phyloP scores from a whole-genome alignment of 2,113 vertebrate genomes.

The Sceloporus tristichus region DNA sequence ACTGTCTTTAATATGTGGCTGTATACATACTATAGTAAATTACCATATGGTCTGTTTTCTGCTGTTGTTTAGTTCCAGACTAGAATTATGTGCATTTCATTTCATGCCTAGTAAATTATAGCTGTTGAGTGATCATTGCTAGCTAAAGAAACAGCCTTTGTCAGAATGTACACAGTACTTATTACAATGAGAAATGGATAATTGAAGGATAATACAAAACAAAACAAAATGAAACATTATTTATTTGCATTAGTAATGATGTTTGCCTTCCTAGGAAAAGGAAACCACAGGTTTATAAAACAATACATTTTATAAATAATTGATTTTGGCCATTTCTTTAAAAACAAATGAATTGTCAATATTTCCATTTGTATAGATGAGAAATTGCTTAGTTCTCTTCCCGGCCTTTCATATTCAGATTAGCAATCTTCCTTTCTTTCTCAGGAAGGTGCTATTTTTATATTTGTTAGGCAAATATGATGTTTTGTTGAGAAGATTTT shows the following conservation, averaged over 20 bases:
- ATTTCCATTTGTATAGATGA: background rate
- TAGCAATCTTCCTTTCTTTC: background rate
- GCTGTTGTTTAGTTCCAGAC: background rate
- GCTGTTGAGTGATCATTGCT: conserved; percentile 23
- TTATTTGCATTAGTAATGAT: background rate
- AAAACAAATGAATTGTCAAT: background rate
- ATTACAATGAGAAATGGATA: conserved; percentile 42
- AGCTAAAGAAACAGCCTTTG: background rate
- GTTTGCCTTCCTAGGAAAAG: background rate
- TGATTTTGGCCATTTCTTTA: background rate
- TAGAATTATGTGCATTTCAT: conserved; percentile 3
- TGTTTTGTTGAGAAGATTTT: conserved; percentile 27
- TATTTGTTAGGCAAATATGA: background rate
- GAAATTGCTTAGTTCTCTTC: conserved; percentile 5
- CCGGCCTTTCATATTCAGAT: conserved; percentile 10
- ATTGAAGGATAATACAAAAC: background rate
- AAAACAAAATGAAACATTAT: background rate
- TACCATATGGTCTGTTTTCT: background rate
- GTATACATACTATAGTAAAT: background rate
- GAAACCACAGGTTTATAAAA: background rate
- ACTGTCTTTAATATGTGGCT: background rate
- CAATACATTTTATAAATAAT: background rate
- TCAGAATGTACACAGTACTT: background rate
- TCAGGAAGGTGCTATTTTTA: background rate
- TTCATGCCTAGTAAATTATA: conserved; percentile 31